Evolutionary conservation across 2,888 invertebrate species (phyloP).

Genomic region (Agrotis puta): DNA sequence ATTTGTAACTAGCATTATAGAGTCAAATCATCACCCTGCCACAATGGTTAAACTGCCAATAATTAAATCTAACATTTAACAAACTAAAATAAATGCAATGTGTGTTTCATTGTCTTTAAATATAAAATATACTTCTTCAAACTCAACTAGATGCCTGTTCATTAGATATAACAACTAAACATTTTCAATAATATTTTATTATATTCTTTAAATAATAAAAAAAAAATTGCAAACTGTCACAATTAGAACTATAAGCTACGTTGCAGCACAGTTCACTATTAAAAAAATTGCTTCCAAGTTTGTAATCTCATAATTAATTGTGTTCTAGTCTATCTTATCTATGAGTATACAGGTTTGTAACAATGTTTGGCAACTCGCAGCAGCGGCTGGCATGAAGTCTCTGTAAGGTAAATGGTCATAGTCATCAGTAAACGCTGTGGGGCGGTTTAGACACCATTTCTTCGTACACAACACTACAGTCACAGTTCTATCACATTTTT

Average conservation of each 20-base stretch:
- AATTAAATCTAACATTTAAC: conserved; percentile 24
- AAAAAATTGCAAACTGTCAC: conserved; percentile 9
- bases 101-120: conserved; percentile 55
- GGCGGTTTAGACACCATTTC: conserved; percentile 74
- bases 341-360: conserved; percentile 71
- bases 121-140: conserved; percentile 39
- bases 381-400: conserved; percentile 77
- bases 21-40: conserved; percentile 31
- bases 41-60: conserved; percentile 48
- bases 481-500: conserved; percentile 74
- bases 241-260: conserved; percentile 16
- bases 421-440: conserved; percentile 77
- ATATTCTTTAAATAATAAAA: conserved; percentile 17
- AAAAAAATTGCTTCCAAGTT: conserved; percentile 48
- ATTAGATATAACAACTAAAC: conserved; percentile 43
- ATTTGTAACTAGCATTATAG: conserved; percentile 6
- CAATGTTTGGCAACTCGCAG: conserved; percentile 82
- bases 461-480: conserved; percentile 73
- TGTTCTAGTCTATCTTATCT: conserved; percentile 59
- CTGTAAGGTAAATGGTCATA: conserved; percentile 89
- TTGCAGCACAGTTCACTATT: conserved; percentile 21
- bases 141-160: conserved; percentile 46
- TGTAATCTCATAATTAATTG: conserved; percentile 56
- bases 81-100: conserved; percentile 59
- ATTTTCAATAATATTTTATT: conserved; percentile 27